Percentiles rank a stretch among this genome's conserved stretches.
phyloP scores from a whole-genome alignment of 2,797 vertebrate genomes.

The Erethizon dorsatum region DNA sequence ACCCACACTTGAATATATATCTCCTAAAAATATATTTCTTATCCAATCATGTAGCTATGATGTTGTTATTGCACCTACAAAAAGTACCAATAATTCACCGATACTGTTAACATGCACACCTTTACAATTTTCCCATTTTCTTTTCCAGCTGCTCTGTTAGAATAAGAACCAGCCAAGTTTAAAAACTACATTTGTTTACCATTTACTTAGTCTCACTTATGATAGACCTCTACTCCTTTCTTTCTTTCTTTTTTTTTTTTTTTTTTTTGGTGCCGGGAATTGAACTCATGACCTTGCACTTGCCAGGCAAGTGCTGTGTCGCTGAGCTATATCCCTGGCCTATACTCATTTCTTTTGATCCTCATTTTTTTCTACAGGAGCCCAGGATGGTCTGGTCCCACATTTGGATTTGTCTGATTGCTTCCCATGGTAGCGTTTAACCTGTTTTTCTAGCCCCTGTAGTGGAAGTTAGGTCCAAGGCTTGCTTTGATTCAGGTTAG shows the following conservation, averaged over 20 bases:
- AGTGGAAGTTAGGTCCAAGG: background rate
- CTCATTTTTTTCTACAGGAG: background rate
- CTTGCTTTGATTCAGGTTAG: background rate
- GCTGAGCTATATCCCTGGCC: too few species aligned
- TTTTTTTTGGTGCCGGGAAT: too few species aligned
- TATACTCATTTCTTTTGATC: background rate
- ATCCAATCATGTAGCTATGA: background rate
- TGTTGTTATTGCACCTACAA: background rate
- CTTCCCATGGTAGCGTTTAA: background rate
- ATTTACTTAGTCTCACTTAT: background rate
- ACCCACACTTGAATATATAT: background rate
- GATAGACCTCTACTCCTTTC: background rate
- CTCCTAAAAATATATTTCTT: background rate
- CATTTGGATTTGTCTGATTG: background rate
- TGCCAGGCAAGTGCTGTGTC: too few species aligned
- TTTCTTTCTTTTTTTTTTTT: too few species aligned
- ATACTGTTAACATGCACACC: rapidly evolving
- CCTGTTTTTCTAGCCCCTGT: background rate
- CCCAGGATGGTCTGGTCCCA: background rate
- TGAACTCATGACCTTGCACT: too few species aligned
- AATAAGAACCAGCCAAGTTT: background rate
- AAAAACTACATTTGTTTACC: background rate
- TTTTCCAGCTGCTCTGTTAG: background rate
- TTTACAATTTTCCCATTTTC: background rate
- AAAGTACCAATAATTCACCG: background rate